These are phyloP conservation scores for Columba janthina DNA, from an alignment of 2,113 vertebrate species.

Conservation along the genomic window DNA sequence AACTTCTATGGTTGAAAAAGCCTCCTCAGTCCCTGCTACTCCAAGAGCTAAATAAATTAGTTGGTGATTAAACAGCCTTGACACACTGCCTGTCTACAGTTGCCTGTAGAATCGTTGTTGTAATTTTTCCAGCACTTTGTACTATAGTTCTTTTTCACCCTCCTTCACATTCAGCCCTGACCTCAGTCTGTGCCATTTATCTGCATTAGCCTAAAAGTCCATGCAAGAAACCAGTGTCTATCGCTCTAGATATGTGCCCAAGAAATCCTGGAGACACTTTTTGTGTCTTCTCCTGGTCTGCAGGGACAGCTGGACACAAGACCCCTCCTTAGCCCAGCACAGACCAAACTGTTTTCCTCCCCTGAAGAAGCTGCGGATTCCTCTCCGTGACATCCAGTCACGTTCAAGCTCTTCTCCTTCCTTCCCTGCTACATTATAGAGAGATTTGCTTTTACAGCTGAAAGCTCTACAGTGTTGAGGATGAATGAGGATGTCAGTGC, in stretches of 20 bases:
- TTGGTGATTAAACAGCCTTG: background rate
- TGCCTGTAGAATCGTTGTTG: background rate
- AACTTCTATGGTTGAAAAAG: rapidly evolving
- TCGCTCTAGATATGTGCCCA: background rate
- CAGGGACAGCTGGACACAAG: background rate
- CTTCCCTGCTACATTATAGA: background rate
- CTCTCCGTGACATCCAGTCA: background rate
- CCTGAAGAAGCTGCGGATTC: background rate
- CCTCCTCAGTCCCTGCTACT: background rate
- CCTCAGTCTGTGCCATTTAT: background rate
- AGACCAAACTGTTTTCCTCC: background rate
- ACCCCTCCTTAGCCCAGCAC: rapidly evolving
- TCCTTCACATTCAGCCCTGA: background rate
- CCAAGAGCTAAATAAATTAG: background rate
- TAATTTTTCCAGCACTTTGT: background rate
- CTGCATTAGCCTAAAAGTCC: background rate
- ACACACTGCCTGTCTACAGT: background rate
- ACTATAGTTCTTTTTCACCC: background rate
- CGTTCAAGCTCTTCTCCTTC: background rate
- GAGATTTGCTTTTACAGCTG: background rate
- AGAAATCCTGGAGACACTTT: background rate
- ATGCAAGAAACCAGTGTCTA: background rate
- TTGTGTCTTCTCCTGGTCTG: background rate
- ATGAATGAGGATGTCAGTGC: background rate
- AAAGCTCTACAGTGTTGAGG: background rate